Conservation (phyloP, 2,113 vertebrate species). For the Nothoprocta perdicaria region DNA sequence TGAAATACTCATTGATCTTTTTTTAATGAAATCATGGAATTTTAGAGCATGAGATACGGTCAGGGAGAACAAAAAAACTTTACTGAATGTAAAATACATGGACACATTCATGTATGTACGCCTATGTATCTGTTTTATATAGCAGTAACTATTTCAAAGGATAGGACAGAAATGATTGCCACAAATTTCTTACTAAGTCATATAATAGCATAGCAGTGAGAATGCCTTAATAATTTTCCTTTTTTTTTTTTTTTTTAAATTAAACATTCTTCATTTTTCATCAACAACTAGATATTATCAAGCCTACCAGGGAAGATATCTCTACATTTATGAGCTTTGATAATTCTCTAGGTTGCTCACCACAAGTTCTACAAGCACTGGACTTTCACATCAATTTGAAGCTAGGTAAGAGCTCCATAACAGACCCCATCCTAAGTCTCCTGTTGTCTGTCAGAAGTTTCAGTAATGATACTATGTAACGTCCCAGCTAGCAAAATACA, state of each 20-base stretch:
- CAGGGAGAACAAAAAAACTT: too few species aligned
- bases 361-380: neutral
- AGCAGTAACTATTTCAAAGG: neutral
- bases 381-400: neutral
- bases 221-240: neutral
- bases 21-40: fast-evolving
- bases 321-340: neutral
- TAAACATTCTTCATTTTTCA: neutral
- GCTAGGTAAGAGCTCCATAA: neutral
- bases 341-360: neutral
- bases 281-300: neutral
- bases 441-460: neutral
- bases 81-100: neutral
- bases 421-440: neutral
- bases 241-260: neutral
- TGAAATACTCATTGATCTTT: neutral
- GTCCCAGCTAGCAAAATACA: neutral
- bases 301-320: neutral
- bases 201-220: fast-evolving
- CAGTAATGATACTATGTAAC: neutral
- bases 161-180: neutral
- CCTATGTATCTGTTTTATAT: too few species aligned
- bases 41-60: neutral
- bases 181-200: neutral
- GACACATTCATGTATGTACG: fast-evolving